Evolutionary conservation across 2,797 vertebrate species (phyloP).

Genomic region (Coccyzus lansbergi): DNA sequence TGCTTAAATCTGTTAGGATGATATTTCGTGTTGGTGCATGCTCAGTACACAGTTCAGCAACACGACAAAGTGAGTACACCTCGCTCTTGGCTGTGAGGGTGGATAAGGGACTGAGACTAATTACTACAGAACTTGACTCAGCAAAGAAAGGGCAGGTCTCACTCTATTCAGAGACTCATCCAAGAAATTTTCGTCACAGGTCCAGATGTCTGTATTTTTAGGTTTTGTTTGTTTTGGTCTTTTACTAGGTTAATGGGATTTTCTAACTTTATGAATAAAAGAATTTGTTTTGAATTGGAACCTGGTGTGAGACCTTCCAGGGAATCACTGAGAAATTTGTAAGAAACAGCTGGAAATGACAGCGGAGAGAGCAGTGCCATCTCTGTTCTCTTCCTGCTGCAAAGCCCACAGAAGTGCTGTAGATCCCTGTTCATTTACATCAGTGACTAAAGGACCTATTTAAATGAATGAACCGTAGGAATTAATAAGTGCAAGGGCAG

Average conservation of each 20-base stretch:
- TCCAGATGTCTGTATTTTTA: background rate
- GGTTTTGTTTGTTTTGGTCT: background rate
- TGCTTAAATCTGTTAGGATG: conserved; percentile 66
- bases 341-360: conserved; percentile 33
- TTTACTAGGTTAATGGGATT: background rate
- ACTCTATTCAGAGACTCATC: background rate
- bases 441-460: conserved; percentile 40
- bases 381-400: conserved; percentile 40
- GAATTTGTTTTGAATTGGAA: background rate
- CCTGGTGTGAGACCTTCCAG: background rate
- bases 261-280: background rate
- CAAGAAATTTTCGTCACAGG: background rate
- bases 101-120: background rate
- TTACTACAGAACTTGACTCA: background rate
- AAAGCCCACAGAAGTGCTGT: background rate
- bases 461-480: conserved; percentile 64
- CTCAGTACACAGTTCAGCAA: background rate
- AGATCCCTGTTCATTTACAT: conserved; percentile 54
- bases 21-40: conserved; percentile 43
- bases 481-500: conserved; percentile 22
- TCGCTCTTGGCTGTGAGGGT: background rate
- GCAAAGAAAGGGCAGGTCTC: background rate
- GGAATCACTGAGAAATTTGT: background rate
- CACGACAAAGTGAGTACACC: background rate
- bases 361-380: conserved; percentile 36